These are phyloP conservation scores for Notarius lentiginosus DNA, from an alignment of 2,113 vertebrate species.

Conservation along the genomic window DNA sequence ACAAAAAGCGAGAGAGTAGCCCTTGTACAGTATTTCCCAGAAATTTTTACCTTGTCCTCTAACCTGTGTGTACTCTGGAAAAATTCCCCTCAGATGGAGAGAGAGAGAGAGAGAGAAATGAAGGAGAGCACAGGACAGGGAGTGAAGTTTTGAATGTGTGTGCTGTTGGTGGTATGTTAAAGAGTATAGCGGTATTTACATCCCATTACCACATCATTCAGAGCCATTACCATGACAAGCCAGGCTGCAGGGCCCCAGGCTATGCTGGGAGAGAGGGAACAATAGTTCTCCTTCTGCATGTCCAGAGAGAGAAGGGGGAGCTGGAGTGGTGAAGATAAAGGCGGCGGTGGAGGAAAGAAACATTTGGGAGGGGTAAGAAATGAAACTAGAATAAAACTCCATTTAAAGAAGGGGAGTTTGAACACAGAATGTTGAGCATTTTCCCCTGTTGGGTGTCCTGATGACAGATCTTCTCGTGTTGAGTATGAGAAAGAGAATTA, in stretches of 20 bases:
- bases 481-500: neutral
- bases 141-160: slow-evolving; percentile 48
- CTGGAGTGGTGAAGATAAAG: slow-evolving; percentile 36
- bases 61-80: slow-evolving; percentile 25
- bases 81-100: slow-evolving; percentile 35
- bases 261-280: slow-evolving; percentile 44
- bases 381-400: slow-evolving; percentile 11
- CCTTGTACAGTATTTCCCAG: neutral
- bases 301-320: slow-evolving; percentile 26
- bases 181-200: slow-evolving; percentile 58
- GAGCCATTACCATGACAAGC: slow-evolving; percentile 61
- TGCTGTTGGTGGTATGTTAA: slow-evolving; percentile 57
- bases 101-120: slow-evolving; percentile 18
- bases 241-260: slow-evolving; percentile 46
- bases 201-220: slow-evolving; percentile 61
- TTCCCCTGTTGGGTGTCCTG: neutral
- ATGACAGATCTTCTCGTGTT: neutral
- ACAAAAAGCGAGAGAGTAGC: slow-evolving; percentile 12
- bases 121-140: slow-evolving; percentile 18
- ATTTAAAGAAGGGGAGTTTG: slow-evolving; percentile 4
- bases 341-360: slow-evolving; percentile 31
- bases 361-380: slow-evolving; percentile 17
- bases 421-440: slow-evolving; percentile 28
- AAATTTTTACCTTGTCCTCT: slow-evolving; percentile 31
- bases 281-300: slow-evolving; percentile 54